Percentiles rank a stretch among this genome's conserved stretches.
These are phyloP conservation scores for Tragelaphus oryx DNA, from an alignment of 2,797 vertebrate species.

Conservation along the genomic window DNA sequence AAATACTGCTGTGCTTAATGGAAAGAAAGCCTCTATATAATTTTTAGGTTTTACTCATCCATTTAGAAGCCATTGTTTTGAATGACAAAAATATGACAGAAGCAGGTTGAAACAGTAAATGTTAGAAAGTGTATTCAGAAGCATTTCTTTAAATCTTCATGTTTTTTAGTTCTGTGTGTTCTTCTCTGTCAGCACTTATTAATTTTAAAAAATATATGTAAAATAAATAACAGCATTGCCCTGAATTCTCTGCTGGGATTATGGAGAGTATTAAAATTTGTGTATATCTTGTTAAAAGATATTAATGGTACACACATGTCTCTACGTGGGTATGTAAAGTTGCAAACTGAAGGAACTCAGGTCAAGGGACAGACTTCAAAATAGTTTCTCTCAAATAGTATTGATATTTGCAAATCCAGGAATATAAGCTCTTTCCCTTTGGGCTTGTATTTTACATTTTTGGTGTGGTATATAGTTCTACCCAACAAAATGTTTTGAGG, in stretches of 20 bases:
- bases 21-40: constrained; percentile 1
- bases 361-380: neutral
- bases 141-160: constrained; percentile 72
- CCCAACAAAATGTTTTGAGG: neutral
- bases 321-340: neutral
- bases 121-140: constrained; percentile 63
- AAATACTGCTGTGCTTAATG: constrained; percentile 54
- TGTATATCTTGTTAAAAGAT: neutral
- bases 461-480: neutral
- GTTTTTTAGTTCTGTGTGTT: constrained; percentile 69
- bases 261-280: constrained; percentile 2
- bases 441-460: constrained; percentile 11
- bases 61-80: constrained; percentile 64
- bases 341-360: neutral
- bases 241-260: neutral
- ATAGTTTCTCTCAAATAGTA: neutral
- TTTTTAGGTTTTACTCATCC: constrained; percentile 57
- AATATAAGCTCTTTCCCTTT: constrained; percentile 16
- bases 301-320: neutral
- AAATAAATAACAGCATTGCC: constrained; percentile 23
- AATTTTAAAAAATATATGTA: neutral
- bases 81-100: constrained; percentile 59
- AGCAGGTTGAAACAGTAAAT: constrained; percentile 42
- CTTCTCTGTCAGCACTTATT: constrained; percentile 72
- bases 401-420: constrained; percentile 1